A percentile compares a stretch with the other conserved stretches of the same genome.
Conservation (phyloP, 1,140 invertebrate species). For the Trachymyrmex septentrionalis region DNA sequence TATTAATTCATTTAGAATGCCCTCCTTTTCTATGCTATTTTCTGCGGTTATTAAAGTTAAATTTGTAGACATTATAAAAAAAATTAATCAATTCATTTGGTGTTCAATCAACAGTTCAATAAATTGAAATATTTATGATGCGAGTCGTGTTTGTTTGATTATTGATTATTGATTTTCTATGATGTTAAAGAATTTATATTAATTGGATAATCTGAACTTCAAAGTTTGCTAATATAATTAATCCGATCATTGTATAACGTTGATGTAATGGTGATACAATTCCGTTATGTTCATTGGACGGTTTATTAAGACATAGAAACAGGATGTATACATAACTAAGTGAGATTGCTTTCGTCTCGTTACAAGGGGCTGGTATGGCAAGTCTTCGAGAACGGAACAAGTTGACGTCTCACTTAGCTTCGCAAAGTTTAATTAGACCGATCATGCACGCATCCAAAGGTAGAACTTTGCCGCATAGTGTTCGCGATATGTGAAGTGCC, state of each 20-base stretch:
- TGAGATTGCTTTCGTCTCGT: constrained; percentile 27
- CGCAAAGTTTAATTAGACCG: constrained; percentile 72
- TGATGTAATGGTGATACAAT: not conserved
- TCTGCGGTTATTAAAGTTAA: not conserved
- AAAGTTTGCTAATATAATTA: not conserved
- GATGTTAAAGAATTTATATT: not conserved
- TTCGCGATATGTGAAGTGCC: constrained; percentile 24
- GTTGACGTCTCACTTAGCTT: constrained; percentile 71
- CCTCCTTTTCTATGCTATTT: not conserved
- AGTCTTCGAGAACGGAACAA: constrained; percentile 54
- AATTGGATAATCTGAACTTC: not conserved
- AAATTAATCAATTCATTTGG: not conserved
- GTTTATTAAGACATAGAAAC: constrained; percentile 10
- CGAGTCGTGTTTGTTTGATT: not conserved
- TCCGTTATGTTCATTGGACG: not conserved
- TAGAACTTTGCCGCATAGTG: constrained; percentile 28
- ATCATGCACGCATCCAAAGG: constrained; percentile 41
- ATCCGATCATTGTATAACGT: not conserved
- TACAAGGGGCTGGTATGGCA: constrained; percentile 23
- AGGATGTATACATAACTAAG: constrained; percentile 17
- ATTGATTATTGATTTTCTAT: not conserved
- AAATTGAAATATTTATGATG: constrained; percentile 13
- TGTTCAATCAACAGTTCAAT: not conserved
- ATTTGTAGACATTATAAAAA: no score
- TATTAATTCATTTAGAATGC: not conserved